Percentiles rank a stretch among this genome's conserved stretches.
Conservation (phyloP, 1,140 invertebrate species). For the Triops longicaudatus region DNA sequence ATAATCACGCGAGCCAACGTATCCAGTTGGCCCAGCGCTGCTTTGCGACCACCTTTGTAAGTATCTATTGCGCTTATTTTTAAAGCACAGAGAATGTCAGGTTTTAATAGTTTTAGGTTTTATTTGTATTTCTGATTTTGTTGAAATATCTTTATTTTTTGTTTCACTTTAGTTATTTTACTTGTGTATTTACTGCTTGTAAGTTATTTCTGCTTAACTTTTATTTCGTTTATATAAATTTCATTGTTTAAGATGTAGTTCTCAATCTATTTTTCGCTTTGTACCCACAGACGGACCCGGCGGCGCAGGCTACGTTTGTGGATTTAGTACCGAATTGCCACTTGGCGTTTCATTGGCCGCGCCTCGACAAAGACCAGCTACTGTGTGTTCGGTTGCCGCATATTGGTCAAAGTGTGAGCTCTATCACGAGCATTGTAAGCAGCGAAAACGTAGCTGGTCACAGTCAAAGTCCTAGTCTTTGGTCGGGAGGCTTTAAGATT, state of each 20-base stretch:
- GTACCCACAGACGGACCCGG: conserved; percentile 50
- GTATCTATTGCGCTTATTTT: too few relatives aligned
- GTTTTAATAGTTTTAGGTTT: too few relatives aligned
- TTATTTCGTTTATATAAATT: too few relatives aligned
- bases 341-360: conserved; percentile 91
- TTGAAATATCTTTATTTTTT: too few relatives aligned
- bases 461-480: conserved; percentile 39
- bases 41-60: conserved; percentile 53
- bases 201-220: conserved; percentile 41
- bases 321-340: conserved; percentile 74
- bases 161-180: too few relatives aligned
- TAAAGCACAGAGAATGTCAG: too few relatives aligned
- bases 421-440: neutral
- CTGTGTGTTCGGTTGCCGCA: conserved; percentile 73
- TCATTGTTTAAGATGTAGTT: too few relatives aligned
- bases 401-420: conserved; percentile 40
- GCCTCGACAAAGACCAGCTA: conserved; percentile 75
- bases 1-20: conserved; percentile 52
- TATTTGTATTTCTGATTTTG: too few relatives aligned
- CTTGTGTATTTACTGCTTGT: too few relatives aligned
- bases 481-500: conserved; percentile 91
- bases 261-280: conserved; percentile 27
- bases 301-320: conserved; percentile 57
- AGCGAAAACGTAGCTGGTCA: conserved; percentile 38
- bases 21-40: conserved; percentile 37